Evolutionary conservation across 2,797 vertebrate species (phyloP), one percentile per base, ranked within the genome.

Genomic region (Podarcis lilfordi): DNA sequence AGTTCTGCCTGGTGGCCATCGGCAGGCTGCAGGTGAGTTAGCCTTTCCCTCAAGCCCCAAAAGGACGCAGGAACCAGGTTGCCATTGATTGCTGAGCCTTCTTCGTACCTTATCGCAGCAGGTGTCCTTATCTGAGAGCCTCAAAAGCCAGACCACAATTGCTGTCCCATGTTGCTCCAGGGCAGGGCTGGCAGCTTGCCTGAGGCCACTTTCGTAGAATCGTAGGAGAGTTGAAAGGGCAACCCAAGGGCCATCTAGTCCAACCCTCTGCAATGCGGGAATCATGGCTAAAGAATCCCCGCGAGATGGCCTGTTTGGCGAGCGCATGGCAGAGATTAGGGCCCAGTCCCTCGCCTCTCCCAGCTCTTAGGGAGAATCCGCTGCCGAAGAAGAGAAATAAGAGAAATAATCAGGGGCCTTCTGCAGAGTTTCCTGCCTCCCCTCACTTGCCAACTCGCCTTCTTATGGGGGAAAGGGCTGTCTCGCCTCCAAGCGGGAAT

Each of bases 1-100:
- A 98, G 90, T 99, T 98, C 91, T 99, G 99, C 95, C 96, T 99
- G 0, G 98, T 99, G 86, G 99, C 99, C 89, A 99, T 99, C 25
- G 99, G 98, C 89, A 98, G 99, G 94, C 97, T 99, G 37, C 99
- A 99, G 98, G 99, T 98, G 92, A 87, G 97, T 91, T 0, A 27
- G 2, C 1, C 2, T 7, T 88, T 82, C 64, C 21, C 1, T 8
- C 9, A 9, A 8, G 0, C 6, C 0, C 0, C 7, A 0, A 69
- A 27, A 19, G 0, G 0, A 3, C 13, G 1, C 11, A 0, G 9
- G 0, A 68, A 0, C 0, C 15, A 9, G 29, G 27, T 5, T 3
- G 66, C 29, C 50, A 55, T 55, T 3, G 50, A 55, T 55, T 23
- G 5, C 2, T 9, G 15, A 71, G 66, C n/a, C 29, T 17, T 9